A percentile compares a stretch with the other conserved stretches of the same genome.
These are phyloP conservation scores for Drosophila peninsularis DNA, from an alignment of 2,888 invertebrate species.

Conservation along the genomic window DNA sequence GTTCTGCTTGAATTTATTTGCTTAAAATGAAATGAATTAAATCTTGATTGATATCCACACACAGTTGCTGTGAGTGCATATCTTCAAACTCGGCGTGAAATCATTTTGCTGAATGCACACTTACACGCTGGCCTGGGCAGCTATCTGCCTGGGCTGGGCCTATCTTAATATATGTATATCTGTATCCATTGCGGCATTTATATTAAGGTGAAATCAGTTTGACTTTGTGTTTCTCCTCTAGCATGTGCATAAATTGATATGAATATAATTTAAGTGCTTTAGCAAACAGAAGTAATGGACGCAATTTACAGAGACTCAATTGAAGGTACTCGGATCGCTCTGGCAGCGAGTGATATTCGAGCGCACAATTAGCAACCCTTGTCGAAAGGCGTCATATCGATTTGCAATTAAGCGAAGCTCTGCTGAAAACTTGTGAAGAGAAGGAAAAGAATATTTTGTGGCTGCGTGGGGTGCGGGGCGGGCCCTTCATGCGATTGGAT, in stretches of 20 bases:
- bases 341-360: constrained; percentile 32
- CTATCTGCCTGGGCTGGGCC: too few species aligned
- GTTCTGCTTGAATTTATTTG: too few species aligned
- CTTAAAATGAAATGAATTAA: too few species aligned
- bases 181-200: background rate
- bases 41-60: too few species aligned
- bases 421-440: constrained; percentile 38
- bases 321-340: constrained; percentile 14
- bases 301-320: constrained; percentile 44
- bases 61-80: background rate
- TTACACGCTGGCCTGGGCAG: too few species aligned
- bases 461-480: constrained; percentile 11
- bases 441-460: constrained; percentile 35
- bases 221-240: background rate
- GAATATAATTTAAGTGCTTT: constrained; percentile 21
- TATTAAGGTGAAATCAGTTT: too few species aligned
- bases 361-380: constrained; percentile 61
- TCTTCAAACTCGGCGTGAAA: background rate
- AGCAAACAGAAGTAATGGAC: constrained; percentile 14
- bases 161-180: too few species aligned
- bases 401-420: constrained; percentile 65
- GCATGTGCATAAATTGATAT: constrained; percentile 1
- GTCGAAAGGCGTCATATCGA: constrained; percentile 60
- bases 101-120: background rate
- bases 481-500: constrained; percentile 61